A percentile compares a stretch with the other conserved stretches of the same genome.
These are phyloP conservation scores for Luperina testacea DNA, from an alignment of 2,888 invertebrate species.

Conservation along the genomic window DNA sequence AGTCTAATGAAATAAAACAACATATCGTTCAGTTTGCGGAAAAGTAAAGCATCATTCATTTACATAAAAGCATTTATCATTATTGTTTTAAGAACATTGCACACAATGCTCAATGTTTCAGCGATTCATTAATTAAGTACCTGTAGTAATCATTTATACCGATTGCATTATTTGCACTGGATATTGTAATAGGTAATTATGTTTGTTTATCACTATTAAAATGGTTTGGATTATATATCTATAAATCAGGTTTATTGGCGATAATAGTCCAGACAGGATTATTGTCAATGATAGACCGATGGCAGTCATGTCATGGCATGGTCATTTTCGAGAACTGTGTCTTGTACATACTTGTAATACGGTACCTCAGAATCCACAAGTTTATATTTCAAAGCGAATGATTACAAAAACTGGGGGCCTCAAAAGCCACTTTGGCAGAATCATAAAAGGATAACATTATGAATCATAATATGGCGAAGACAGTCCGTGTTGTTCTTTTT, in stretches of 20 bases:
- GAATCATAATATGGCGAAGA: too few relatives aligned
- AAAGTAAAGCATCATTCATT: constrained; percentile 13
- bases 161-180: constrained; percentile 25
- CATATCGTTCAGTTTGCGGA: background rate
- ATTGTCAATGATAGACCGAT: too few relatives aligned
- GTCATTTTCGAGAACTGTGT: background rate
- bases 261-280: too few relatives aligned
- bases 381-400: background rate
- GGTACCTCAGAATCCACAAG: background rate
- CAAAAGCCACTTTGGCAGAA: too few relatives aligned
- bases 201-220: constrained; percentile 6
- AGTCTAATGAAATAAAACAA: background rate
- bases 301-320: background rate
- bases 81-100: constrained; percentile 7
- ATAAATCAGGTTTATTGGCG: too few relatives aligned
- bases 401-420: background rate
- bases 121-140: constrained; percentile 34
- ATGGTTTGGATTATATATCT: background rate
- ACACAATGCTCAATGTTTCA: constrained; percentile 13
- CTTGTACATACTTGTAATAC: background rate
- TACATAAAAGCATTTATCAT: constrained; percentile 18
- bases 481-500: too few relatives aligned
- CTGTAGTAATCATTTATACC: constrained; percentile 5
- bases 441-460: too few relatives aligned
- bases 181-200: background rate